Evolutionary conservation across 2,888 invertebrate species (phyloP).

Genomic region (Archips crataeganus): DNA sequence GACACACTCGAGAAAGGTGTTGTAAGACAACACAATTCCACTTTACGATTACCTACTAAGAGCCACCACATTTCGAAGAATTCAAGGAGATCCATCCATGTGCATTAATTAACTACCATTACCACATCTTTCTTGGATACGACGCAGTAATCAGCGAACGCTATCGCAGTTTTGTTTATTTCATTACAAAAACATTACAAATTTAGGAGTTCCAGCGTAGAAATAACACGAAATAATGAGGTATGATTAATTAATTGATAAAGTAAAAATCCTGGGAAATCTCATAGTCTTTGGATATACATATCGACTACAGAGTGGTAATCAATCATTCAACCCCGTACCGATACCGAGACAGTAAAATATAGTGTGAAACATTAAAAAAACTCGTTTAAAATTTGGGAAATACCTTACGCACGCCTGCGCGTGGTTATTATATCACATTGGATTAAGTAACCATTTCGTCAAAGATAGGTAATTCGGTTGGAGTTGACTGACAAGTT

Average conservation of each 20-base stretch:
- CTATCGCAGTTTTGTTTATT: no score
- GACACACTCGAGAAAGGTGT: conserved; percentile 13
- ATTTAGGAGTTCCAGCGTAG: no score
- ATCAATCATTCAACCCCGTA: no score
- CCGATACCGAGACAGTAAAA: neutral
- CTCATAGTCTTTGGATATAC: no score
- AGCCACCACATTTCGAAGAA: neutral
- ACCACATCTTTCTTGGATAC: no score
- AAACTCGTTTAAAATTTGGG: neutral
- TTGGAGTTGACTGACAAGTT: neutral
- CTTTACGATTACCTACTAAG: conserved; percentile 2
- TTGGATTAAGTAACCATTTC: conserved; percentile 2
- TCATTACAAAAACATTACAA: no score
- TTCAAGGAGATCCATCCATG: neutral
- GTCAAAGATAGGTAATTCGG: neutral
- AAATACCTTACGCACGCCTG: neutral
- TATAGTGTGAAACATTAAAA: neutral
- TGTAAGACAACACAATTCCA: conserved; percentile 27
- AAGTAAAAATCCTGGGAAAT: no score
- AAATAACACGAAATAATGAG: no score
- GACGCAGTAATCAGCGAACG: no score
- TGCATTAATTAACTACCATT: neutral
- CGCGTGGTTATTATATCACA: conserved; percentile 6
- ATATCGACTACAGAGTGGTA: no score
- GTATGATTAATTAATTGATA: no score